Evolutionary conservation across 2,797 vertebrate species (phyloP), one percentile per base, ranked within the genome.

Genomic region (Antrozous pallidus): DNA sequence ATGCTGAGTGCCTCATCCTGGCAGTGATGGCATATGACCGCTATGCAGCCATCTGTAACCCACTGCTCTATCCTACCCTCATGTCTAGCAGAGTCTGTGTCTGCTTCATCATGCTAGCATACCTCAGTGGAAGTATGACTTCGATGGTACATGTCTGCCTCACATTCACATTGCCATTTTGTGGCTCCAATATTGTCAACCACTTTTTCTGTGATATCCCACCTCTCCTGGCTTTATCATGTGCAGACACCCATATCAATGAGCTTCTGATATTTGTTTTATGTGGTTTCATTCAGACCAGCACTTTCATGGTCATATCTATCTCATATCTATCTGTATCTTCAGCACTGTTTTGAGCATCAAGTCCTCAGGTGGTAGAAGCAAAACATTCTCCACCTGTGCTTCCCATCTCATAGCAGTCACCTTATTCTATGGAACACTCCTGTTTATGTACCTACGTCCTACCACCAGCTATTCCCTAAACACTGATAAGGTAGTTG

Each of bases 161-260:
- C 70, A 74, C 91, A 0, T 96, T 97, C 82, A 87, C 54, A 38
- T 78, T 97, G 31, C 87, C 96, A 0, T 97, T 94, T 31, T 97
- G 96, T 38, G 61, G 83, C 17, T 96, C 97, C 58, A 96, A 89
- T 22, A 31, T 96, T 0, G 10, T 97, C 24, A 96, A 96, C 20
- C 96, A 97, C n/a, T 97, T 97, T 73, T 97, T 97, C 79, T 97
- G 95, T 86, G 97, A 97, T 14, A 96, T 97, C 24, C 94, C 94
- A 0, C 95, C 94, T 47, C 79, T 97, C 1, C 26, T 97, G 63
- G 94, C 96, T 58, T 71, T 97, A 33, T 96, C 96, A 0, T 96
- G 93, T 54, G 42, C 81, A 8, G 94, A 96, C 1, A 96, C 96
- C 6, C 70, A 88, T 20, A 16, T 91, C 42, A 97, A 96, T 7